Conservation (phyloP, 2,113 vertebrate genomes). For the Pangasianodon hypophthalmus region DNA sequence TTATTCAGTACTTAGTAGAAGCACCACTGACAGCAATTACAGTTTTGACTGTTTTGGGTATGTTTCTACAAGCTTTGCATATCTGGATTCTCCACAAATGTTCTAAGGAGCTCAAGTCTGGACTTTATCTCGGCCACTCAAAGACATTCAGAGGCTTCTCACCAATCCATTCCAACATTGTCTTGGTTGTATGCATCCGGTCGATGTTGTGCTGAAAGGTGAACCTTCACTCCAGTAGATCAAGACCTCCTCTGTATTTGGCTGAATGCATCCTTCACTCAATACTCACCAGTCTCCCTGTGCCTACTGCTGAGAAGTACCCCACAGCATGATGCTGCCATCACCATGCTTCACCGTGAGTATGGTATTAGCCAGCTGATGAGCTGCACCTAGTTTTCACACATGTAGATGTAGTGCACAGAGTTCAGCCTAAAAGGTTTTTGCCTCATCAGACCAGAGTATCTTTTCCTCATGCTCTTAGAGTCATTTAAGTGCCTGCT, state of each 20-base stretch:
- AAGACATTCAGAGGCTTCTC: not conserved
- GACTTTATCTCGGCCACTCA: not conserved
- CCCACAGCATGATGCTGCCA: not conserved
- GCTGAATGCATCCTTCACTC: not conserved
- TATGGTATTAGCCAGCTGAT: not conserved
- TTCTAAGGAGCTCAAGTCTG: not conserved
- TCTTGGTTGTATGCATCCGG: not conserved
- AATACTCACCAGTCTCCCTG: not conserved
- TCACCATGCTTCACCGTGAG: not conserved
- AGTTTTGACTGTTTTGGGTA: not conserved
- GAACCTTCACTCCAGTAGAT: not conserved
- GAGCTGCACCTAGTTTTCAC: not conserved
- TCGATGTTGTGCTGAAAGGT: not conserved
- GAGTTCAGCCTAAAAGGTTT: not conserved
- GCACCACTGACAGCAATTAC: too few relatives aligned
- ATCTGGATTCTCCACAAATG: not conserved
- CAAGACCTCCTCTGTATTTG: not conserved
- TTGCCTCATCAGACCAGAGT: not conserved
- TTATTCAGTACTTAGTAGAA: too few relatives aligned
- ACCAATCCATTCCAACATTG: not conserved
- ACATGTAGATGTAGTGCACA: not conserved
- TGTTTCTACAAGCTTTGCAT: not conserved
- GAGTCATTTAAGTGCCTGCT: not conserved
- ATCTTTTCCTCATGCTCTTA: not conserved
- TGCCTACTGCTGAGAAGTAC: not conserved